Evolutionary conservation across 2,113 vertebrate genomes (phyloP).

Genomic region (Gadus chalcogrammus): DNA sequence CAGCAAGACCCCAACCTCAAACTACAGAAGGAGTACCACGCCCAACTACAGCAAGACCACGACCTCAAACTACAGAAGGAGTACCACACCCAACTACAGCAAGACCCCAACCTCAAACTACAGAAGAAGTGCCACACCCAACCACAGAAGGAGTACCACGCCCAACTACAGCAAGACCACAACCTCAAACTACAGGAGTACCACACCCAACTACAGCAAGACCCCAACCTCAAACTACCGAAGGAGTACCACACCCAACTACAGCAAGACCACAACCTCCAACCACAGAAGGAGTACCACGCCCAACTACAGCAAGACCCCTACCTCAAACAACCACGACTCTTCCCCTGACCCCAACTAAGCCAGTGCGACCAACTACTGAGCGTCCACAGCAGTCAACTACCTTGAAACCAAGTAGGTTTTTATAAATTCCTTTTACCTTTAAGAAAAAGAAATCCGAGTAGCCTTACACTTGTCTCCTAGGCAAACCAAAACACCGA

Average conservation of each 20-base stretch:
- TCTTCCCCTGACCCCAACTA: background rate
- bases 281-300: background rate
- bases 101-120: background rate
- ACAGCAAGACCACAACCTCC: background rate
- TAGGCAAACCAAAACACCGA: too few relatives aligned
- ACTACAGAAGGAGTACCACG: background rate
- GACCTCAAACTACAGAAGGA: background rate
- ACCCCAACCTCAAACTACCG: background rate
- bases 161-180: background rate
- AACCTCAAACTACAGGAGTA: slow-evolving; percentile 1
- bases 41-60: background rate
- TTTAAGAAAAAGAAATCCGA: too few relatives aligned
- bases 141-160: background rate
- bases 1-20: background rate
- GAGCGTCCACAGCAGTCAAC: slow-evolving; percentile 6
- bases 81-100: background rate
- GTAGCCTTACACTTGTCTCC: too few relatives aligned
- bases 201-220: background rate
- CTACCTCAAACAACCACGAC: slow-evolving; percentile 3
- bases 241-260: background rate
- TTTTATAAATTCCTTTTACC: background rate
- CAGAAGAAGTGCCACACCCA: background rate
- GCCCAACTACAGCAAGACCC: background rate
- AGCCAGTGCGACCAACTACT: background rate
- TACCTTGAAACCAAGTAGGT: slow-evolving; percentile 37